These are phyloP conservation scores for Echinarachnius parma DNA, from an alignment of 53 echinoderm and acorn worm genomes.

Conservation along the genomic window DNA sequence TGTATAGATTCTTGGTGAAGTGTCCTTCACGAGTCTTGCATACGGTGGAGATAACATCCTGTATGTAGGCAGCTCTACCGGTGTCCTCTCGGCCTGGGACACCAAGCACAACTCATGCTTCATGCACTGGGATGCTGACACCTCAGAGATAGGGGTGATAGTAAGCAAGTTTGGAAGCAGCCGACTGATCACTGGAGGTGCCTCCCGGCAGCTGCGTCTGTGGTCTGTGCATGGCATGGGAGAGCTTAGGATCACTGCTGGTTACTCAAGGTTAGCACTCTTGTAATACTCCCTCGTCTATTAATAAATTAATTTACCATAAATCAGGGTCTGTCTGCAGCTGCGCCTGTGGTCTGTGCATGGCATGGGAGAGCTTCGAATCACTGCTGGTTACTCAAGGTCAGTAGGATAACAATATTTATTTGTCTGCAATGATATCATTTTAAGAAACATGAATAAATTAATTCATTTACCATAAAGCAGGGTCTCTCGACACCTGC, in stretches of 20 bases:
- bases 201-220: slow-evolving; percentile 68
- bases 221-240: slow-evolving; percentile 96
- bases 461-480: too few relatives aligned
- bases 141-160: slow-evolving; percentile 88
- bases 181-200: slow-evolving; percentile 91
- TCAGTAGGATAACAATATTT: too few relatives aligned
- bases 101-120: slow-evolving; percentile 97
- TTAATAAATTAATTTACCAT: too few relatives aligned
- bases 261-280: too few relatives aligned
- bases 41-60: slow-evolving; percentile 93
- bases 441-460: too few relatives aligned
- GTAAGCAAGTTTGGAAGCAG: slow-evolving; percentile 95
- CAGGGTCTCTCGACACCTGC: slow-evolving; percentile 69
- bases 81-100: slow-evolving; percentile 95
- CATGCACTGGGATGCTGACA: slow-evolving; percentile 99
- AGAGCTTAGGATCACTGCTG: slow-evolving; percentile 71
- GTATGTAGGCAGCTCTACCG: slow-evolving; percentile 89
- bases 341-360: slow-evolving; percentile 92
- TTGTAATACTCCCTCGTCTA: too few relatives aligned
- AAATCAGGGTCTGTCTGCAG: too few relatives aligned
- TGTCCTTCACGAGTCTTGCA: slow-evolving; percentile 74
- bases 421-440: too few relatives aligned
- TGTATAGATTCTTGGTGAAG: slow-evolving; percentile 74
- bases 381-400: slow-evolving; percentile 55
- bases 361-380: slow-evolving; percentile 82